These are phyloP conservation scores for Phaedon cochleariae DNA, from an alignment of 2,888 invertebrate genomes.

Conservation along the genomic window DNA sequence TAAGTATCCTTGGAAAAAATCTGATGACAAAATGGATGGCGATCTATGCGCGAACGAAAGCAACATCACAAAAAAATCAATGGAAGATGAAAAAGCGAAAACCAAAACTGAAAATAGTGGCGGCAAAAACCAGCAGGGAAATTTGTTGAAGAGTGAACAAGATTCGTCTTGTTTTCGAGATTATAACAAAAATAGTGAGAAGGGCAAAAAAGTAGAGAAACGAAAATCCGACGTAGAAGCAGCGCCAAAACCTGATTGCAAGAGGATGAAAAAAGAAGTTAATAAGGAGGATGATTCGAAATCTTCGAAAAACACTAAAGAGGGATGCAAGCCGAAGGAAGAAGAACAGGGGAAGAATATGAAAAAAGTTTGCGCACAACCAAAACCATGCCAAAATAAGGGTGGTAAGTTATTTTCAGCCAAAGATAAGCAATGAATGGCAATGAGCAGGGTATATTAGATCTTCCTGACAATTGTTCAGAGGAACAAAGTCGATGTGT, in stretches of 20 bases:
- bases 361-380: not conserved
- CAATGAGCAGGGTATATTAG: too few species aligned
- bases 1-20: constrained; percentile 16
- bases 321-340: not conserved
- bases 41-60: constrained; percentile 5
- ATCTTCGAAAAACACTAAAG: not conserved
- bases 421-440: too few species aligned
- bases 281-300: too few species aligned
- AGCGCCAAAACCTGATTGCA: too few species aligned
- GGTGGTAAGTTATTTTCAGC: too few species aligned
- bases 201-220: not conserved
- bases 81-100: not conserved
- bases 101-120: not conserved
- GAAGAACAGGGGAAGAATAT: not conserved
- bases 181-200: not conserved
- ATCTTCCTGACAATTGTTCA: too few species aligned
- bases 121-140: not conserved
- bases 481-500: too few species aligned
- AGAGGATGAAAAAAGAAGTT: too few species aligned
- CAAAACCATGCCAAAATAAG: not conserved
- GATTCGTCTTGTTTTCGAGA: constrained; percentile 1
- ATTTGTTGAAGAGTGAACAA: not conserved
- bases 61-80: not conserved
- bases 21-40: not conserved
- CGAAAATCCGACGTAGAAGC: too few species aligned